Conservation (phyloP, 2,113 vertebrate species). For the Oenanthe melanoleuca region DNA sequence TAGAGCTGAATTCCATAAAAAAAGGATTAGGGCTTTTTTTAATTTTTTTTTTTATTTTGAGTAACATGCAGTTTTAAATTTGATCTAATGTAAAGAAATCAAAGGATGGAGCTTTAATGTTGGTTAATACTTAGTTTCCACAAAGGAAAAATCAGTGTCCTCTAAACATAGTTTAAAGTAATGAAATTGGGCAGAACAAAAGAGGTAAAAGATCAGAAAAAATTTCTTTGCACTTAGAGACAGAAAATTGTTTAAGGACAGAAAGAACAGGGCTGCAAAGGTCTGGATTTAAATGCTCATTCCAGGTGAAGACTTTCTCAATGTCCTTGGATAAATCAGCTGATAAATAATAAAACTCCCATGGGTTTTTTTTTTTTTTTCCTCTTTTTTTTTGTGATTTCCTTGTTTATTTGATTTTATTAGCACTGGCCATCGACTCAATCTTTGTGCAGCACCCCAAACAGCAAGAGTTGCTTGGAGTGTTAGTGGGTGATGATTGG, state of each 20-base stretch:
- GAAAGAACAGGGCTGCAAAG: neutral
- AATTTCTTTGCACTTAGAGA: neutral
- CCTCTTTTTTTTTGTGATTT: neutral
- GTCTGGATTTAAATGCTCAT: neutral
- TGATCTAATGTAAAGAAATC: neutral
- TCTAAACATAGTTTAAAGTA: neutral
- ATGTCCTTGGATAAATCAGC: neutral
- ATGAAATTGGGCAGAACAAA: neutral
- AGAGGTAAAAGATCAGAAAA: neutral
- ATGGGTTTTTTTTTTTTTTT: accelerated
- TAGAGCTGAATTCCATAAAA: neutral
- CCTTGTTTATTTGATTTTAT: neutral
- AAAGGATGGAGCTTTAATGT: neutral
- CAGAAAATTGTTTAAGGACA: neutral
- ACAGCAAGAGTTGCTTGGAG: neutral
- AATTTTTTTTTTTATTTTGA: neutral
- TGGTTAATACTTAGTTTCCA: neutral
- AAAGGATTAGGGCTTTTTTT: neutral
- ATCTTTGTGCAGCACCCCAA: neutral
- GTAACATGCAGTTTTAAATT: neutral
- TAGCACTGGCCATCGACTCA: too few relatives aligned
- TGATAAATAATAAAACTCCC: neutral
- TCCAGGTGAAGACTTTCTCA: neutral
- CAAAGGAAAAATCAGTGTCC: neutral
- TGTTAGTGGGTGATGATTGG: neutral